Evolutionary conservation across 2,113 vertebrate species (phyloP), one percentile per base, ranked within the genome.

Genomic region (Scomber scombrus): DNA sequence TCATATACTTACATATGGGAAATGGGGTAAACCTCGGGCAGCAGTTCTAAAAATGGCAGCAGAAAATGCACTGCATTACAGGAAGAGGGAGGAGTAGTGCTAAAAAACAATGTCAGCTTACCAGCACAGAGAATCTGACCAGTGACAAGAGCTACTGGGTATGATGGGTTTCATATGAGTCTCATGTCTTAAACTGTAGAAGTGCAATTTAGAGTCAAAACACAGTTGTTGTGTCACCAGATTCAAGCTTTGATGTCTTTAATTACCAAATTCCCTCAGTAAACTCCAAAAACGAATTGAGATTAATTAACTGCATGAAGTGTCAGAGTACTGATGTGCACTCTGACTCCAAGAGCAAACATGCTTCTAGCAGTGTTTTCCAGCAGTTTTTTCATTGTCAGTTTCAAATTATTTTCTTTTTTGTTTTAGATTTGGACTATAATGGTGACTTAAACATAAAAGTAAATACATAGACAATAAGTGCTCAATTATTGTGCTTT

Each of bases 261-360:
- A 62, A 54, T 64, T 67, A 47, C 45, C 46, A 62, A 60, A 72
- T 72, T 55, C 45, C 62, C 55, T 13, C 19, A 56, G 23, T 51
- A 63, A 78, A 73, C n/a, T 21, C 29, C n/a, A 18, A 13, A 69
- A 75, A 51, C 70, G 58, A 23, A 75, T 50, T 57, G 47, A 56
- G 56, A 56, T 63, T 69, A 81, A 62, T 69, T 45, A 75, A 75
- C 29, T n/a, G 29, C 61, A 66, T 45, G 51, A 46, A 61, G 71
- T 61, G 71, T 66, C 71, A 75, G 46, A 57, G 58, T 54, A 60
- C 60, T 74, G 45, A 49, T 49, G 56, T 55, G 34, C n/a, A 64
- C 26, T 69, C 6, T 2, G 9, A 55, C 21, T 69, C 40, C 19
- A 29, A 47, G n/a, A 72, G 69, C 57, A 70, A 40, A 29, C 29